Conservation (phyloP, 30 jellyfish, hydroid and myxozoan genomes). For the Hydra vulgaris region DNA sequence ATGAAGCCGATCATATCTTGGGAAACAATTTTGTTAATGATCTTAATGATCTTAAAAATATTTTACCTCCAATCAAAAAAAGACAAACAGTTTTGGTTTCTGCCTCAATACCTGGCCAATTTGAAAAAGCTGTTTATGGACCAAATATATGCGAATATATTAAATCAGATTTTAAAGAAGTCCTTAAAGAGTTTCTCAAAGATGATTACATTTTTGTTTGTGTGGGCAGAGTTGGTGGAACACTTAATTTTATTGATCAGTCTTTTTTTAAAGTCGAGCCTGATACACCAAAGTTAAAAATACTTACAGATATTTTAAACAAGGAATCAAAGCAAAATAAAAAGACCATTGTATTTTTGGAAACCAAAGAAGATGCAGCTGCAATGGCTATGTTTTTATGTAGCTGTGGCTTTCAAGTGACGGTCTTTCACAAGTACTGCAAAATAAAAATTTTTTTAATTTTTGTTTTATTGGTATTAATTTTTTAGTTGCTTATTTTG, state of each 20-base stretch:
- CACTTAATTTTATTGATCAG: slow-evolving; percentile 61
- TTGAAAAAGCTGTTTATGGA: no score
- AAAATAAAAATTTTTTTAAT: no score
- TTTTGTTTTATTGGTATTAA: no score
- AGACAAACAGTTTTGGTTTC: neutral
- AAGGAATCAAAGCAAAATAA: slow-evolving; percentile 46
- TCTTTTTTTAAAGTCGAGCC: slow-evolving; percentile 39
- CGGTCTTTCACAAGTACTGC: slow-evolving; percentile 62
- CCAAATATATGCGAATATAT: no score
- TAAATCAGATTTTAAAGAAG: neutral
- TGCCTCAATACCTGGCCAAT: neutral
- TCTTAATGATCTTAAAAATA: neutral
- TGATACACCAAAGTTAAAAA: slow-evolving; percentile 35
- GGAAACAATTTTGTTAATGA: neutral
- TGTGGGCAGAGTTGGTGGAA: slow-evolving; percentile 81
- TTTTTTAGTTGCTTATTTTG: no score
- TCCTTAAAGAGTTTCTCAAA: neutral
- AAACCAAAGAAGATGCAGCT: slow-evolving; percentile 63
- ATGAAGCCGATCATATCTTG: neutral
- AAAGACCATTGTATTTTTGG: slow-evolving; percentile 69
- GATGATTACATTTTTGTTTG: neutral
- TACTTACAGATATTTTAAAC: slow-evolving; percentile 39
- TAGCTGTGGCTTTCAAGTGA: slow-evolving; percentile 67
- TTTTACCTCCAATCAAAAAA: neutral
- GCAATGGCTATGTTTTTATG: slow-evolving; percentile 63